Base-by-base conservation (phyloP, 1,140 invertebrate genomes). In the Stegodyphus mimosarum region DNA sequence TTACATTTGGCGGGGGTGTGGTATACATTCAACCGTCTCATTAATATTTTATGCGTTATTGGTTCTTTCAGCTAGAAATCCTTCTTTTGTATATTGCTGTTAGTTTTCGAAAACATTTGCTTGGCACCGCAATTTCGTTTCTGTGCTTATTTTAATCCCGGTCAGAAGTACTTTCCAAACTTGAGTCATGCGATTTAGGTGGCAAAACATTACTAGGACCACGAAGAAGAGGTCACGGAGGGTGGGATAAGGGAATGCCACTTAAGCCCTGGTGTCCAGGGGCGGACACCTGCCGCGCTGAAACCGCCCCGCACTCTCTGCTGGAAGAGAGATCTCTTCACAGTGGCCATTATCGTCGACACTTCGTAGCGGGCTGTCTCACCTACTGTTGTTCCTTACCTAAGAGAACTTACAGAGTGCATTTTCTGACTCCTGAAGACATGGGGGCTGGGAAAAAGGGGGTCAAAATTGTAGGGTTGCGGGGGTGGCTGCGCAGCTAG, bases 181-280 rank as follows among this genome's bases (percentile, higher is more conserved):
- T 33, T 33, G 33, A 33, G 33, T 33, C 33, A 33, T 33, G 3
- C 33, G 33, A 33, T 33, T 33, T 33, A 33, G 33, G 33, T 33
- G 33, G 33, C 33, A 33, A 33, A 33, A 33, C 33, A 33, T 18
- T 51, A 63, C 60, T 13, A 74, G 4, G 33, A 18, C 72, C 17
- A 17, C 51, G n/a, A 74, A 17, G 33, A 33, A 15, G 17, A 15
- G 73, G 49, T 48, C 10, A 49, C 70, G 48, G 33, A 17, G 52
- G 6, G 7, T 48, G 17, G 53, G 33, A 50, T 49, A 67, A 66
- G 67, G 64, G 64, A 18, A 48, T 48, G 52, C 55, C 76, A 78
- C 76, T 78, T 78, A 78, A 51, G 76, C 17, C 76, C 64, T 66
- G 76, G 76, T 78, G 76, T 78, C 50, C 76, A 55, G 70, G 76